Evolutionary conservation across 2,113 vertebrate species (phyloP).

Genomic region (Nothocercus julius): DNA sequence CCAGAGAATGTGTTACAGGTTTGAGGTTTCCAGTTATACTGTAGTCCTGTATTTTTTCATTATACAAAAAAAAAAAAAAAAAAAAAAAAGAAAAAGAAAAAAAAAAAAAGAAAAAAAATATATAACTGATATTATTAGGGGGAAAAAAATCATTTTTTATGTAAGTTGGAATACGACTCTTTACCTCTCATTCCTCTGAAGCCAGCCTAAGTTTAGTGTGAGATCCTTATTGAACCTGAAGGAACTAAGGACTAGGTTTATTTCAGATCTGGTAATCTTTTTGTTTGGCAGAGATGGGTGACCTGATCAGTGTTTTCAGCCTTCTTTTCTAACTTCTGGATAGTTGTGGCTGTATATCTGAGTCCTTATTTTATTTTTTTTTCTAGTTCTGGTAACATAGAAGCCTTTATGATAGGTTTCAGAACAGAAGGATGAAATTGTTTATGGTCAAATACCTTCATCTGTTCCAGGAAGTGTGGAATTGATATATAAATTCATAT

Average conservation of each 20-base stretch:
- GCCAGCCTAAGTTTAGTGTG: background rate
- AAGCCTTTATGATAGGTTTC: background rate
- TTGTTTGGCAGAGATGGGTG: background rate
- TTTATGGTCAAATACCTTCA: background rate
- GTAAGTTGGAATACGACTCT: background rate
- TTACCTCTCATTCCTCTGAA: background rate
- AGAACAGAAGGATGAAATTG: background rate
- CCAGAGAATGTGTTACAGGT: background rate
- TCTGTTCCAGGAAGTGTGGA: background rate
- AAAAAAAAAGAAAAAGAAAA: background rate
- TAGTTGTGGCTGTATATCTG: fast-evolving
- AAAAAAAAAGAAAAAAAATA: fast-evolving
- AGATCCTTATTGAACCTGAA: background rate
- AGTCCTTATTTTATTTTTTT: background rate
- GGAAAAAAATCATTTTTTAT: background rate
- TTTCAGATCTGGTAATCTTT: background rate
- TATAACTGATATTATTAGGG: too few species aligned
- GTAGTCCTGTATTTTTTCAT: background rate
- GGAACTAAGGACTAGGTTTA: background rate
- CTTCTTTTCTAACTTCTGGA: too few species aligned
- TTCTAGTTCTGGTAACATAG: background rate
- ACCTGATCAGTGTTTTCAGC: background rate
- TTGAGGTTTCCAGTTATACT: background rate
- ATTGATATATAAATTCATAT: background rate
- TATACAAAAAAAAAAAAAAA: background rate